phyloP scores from a whole-genome alignment of 2,797 vertebrate species.

The Sebastes taczanowskii region DNA sequence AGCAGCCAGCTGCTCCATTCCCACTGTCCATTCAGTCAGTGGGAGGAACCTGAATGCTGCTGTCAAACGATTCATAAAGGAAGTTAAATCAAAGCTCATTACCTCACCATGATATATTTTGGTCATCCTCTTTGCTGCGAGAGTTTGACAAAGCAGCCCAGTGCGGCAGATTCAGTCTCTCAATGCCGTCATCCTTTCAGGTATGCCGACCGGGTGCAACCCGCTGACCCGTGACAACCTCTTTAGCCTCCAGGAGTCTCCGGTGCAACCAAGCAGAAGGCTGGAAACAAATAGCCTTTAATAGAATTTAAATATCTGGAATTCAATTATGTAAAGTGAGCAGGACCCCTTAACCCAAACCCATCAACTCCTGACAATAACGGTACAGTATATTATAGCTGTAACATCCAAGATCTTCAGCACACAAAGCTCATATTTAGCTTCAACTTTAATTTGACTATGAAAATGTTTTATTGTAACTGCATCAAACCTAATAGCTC shows the following conservation, averaged over 20 bases:
- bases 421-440: neutral
- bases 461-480: neutral
- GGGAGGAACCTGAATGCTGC: neutral
- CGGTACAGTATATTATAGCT: neutral
- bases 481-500: constrained; percentile 4
- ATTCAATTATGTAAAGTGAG: constrained; percentile 55
- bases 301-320: constrained; percentile 60
- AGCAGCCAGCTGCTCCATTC: neutral
- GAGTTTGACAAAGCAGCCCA: neutral
- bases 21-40: neutral
- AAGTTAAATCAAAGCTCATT: neutral
- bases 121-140: neutral
- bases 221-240: constrained; percentile 53
- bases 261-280: constrained; percentile 60
- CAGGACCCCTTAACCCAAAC: constrained; percentile 26
- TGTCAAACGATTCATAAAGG: neutral
- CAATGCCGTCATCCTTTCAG: constrained; percentile 17
- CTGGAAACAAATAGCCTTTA: constrained; percentile 60
- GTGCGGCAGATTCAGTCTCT: neutral
- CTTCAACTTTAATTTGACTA: neutral
- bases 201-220: constrained; percentile 23
- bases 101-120: neutral
- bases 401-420: neutral
- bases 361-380: neutral
- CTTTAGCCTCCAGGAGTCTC: constrained; percentile 57